Conservation (phyloP, 2,113 vertebrate genomes). For the Notechis scutatus region DNA sequence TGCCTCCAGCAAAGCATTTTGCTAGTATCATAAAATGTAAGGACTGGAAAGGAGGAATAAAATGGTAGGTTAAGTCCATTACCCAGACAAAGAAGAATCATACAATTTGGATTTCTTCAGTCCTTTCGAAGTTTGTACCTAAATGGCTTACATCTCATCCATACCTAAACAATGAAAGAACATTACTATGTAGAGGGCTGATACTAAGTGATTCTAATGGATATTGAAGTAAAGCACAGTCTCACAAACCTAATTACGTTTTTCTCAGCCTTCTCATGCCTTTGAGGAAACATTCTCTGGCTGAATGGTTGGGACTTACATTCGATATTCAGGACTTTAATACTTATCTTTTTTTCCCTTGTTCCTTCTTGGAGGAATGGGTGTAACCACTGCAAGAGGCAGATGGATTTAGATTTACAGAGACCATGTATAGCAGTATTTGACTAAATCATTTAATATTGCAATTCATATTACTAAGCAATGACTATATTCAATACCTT, state of each 20-base stretch:
- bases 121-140: background rate
- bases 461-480: background rate
- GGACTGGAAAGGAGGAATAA: background rate
- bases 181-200: background rate
- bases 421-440: background rate
- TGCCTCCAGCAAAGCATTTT: background rate
- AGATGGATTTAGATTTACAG: background rate
- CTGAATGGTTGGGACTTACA: background rate
- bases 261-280: background rate
- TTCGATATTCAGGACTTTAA: background rate
- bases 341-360: background rate
- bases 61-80: background rate
- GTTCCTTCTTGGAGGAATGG: background rate
- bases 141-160: background rate
- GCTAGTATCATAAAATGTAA: background rate
- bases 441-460: background rate
- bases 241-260: background rate
- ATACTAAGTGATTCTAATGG: background rate
- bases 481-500: background rate
- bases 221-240: background rate
- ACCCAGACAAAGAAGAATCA: background rate
- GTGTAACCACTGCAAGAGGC: background rate
- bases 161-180: background rate
- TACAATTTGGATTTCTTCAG: background rate
- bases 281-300: background rate